A percentile compares a stretch with the other conserved stretches of the same genome.
Evolutionary conservation across 2,888 invertebrate genomes (phyloP).

Genomic region (Oxycera nigricornis): DNA sequence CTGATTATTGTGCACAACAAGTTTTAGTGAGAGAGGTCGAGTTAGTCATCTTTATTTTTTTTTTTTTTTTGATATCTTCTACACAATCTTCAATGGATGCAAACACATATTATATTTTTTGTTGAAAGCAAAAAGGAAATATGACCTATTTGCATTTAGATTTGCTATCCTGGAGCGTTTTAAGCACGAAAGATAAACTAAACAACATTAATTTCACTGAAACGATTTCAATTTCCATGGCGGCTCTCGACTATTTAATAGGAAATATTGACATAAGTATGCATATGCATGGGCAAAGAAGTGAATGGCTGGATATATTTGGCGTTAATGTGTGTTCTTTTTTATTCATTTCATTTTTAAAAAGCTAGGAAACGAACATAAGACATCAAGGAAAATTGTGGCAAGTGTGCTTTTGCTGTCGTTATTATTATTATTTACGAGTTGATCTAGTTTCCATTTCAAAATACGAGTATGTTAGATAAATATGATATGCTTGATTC

Average conservation of each 20-base stretch:
- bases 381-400: too few relatives aligned
- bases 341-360: too few relatives aligned
- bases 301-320: too few relatives aligned
- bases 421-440: too few relatives aligned
- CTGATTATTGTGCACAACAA: background rate
- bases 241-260: background rate
- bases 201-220: background rate
- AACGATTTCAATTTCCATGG: background rate
- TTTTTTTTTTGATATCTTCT: background rate
- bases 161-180: background rate
- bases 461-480: background rate
- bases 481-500: background rate
- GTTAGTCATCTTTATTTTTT: too few relatives aligned
- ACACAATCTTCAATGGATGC: background rate
- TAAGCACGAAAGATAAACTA: background rate
- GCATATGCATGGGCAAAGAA: too few relatives aligned
- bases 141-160: conserved; percentile 11
- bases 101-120: too few relatives aligned
- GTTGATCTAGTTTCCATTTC: too few relatives aligned
- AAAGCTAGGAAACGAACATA: too few relatives aligned
- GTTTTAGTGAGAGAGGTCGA: background rate
- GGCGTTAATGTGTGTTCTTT: too few relatives aligned
- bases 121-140: background rate
- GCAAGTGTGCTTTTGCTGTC: too few relatives aligned
- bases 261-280: background rate